Evolutionary conservation across 2,797 vertebrate genomes (phyloP).

Genomic region (Acanthurus lineatus): DNA sequence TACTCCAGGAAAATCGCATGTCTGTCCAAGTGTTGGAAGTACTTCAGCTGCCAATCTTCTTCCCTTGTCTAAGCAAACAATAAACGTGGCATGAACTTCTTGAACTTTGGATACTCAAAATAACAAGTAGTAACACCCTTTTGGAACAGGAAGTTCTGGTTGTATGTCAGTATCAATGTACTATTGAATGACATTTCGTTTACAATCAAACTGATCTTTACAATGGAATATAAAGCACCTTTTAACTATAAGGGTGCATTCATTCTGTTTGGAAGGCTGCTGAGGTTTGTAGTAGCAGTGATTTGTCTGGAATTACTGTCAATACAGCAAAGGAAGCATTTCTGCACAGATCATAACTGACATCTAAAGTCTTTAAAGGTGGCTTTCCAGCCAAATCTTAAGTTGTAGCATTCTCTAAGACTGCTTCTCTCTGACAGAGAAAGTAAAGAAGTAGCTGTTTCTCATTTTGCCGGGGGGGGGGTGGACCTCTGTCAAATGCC

Average conservation of each 20-base stretch:
- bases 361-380: conserved; percentile 27
- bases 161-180: not conserved
- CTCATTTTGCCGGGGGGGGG: conserved; percentile 17
- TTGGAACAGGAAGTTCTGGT: not conserved
- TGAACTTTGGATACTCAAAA: not conserved
- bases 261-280: not conserved
- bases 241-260: conserved; percentile 2
- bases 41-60: not conserved
- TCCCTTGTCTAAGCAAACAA: not conserved
- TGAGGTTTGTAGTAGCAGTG: conserved; percentile 13
- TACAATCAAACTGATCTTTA: not conserved
- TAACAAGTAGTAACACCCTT: not conserved
- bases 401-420: not conserved
- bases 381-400: not conserved
- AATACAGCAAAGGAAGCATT: not conserved
- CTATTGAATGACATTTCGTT: not conserved
- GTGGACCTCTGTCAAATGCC: conserved; percentile 10
- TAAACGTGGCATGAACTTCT: not conserved
- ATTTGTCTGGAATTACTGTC: conserved; percentile 19
- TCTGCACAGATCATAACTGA: conserved; percentile 8
- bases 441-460: conserved; percentile 17
- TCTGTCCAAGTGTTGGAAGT: not conserved
- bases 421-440: conserved; percentile 8
- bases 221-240: not conserved
- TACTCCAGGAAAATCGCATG: not conserved